phyloP scores from a whole-genome alignment of 2,113 vertebrate genomes.

The Bujurquina vittata region DNA sequence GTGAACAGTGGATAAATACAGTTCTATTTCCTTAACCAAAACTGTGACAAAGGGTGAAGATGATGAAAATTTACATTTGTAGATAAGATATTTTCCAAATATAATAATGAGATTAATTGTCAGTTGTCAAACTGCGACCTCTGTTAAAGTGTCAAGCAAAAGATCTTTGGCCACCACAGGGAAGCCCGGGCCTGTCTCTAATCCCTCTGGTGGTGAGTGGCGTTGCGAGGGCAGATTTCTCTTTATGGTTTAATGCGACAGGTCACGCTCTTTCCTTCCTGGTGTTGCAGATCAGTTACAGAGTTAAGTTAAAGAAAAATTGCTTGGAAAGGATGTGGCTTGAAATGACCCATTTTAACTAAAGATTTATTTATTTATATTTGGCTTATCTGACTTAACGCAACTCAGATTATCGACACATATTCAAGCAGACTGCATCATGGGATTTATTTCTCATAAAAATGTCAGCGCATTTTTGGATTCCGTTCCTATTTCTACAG shows the following conservation, averaged over 20 bases:
- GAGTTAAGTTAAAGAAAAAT: neutral
- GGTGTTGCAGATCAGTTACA: neutral
- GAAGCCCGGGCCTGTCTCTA: constrained; percentile 13
- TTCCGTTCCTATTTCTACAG: neutral
- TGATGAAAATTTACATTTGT: too few species aligned
- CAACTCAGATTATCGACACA: neutral
- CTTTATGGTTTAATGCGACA: neutral
- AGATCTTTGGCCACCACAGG: constrained; percentile 22
- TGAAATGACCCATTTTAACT: neutral
- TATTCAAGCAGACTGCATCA: neutral
- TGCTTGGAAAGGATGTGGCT: neutral
- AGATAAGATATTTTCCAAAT: too few species aligned
- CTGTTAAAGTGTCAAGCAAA: neutral
- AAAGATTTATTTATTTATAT: neutral
- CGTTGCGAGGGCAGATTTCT: neutral
- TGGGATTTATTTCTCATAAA: neutral
- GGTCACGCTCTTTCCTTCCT: neutral
- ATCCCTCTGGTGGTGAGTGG: neutral
- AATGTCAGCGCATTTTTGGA: neutral
- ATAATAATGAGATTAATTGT: too few species aligned
- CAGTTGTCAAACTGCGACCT: neutral
- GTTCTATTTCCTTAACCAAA: too few species aligned
- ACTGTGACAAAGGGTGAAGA: too few species aligned
- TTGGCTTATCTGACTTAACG: neutral
- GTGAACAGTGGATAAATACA: too few species aligned